Evolutionary conservation across 2,888 invertebrate species (phyloP), one percentile per base, ranked within the genome.

Genomic region (Trilocha varians): DNA sequence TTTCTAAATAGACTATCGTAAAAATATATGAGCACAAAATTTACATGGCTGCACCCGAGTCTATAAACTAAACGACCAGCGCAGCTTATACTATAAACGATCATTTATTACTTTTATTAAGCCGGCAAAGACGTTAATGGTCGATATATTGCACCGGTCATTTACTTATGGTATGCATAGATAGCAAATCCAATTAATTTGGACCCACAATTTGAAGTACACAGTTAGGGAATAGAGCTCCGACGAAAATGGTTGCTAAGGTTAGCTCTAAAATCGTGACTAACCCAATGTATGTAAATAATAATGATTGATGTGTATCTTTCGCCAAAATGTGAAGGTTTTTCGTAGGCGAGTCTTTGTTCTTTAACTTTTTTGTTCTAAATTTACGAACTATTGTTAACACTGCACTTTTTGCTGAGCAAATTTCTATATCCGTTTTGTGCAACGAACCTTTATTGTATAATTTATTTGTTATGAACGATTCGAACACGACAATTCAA

Each of bases 251-350:
- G 57, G 67, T 47, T 44, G 32, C 11, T 25, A 38, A 34, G 44
- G 39, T 51, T 50, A 55, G 50, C 46, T 51, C 47, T 43, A 44
- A 47, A 60, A 53, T 70, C 70, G 69, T 73, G 73, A 74, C 73
- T 57, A 54, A 56, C 57, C 45, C 49, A 53, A 59, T 58, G 61
- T 65, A 70, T 68, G 69, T 62, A 69, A 74, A 71, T 74, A 70
- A 65, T 70, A 66, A 70, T 74, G 76, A 77, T 74, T 64, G 75
- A 77, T 77, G 65, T 55, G 53, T 62, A 62, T 65, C 65, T 62
- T 65, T 68, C 55, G 61, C 58, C 64, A 59, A 70, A 72, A 63
- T 65, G 60, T 59, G 52, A 58, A 62, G 58, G 56, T 51, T 55
- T 57, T 57, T 48, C 44, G 53, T 60, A 61, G 62, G 59, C 50